Evolutionary conservation across 2,888 invertebrate genomes (phyloP).

Genomic region (Megastigmus dorsalis): DNA sequence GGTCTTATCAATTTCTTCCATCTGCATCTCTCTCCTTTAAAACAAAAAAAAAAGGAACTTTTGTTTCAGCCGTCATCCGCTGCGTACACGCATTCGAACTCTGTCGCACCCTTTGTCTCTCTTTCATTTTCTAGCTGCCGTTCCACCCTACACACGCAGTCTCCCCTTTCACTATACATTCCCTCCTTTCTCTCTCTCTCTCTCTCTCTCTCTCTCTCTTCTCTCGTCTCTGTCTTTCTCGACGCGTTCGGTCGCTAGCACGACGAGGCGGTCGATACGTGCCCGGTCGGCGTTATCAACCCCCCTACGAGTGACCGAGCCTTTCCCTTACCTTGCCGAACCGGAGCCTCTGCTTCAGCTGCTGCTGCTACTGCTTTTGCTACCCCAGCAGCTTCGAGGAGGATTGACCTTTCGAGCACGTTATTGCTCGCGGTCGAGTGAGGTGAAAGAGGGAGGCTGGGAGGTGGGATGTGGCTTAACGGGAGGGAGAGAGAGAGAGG

Average conservation of each 20-base stretch:
- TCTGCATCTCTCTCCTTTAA: too few species aligned
- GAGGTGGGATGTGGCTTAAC: not conserved
- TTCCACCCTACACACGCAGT: too few species aligned
- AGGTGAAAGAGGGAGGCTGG: not conserved
- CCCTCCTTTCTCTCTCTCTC: not conserved
- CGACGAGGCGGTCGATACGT: conserved; percentile 63
- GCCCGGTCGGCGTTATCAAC: conserved; percentile 55
- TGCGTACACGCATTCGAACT: not conserved
- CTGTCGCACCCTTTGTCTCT: not conserved
- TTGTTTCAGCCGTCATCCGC: not conserved
- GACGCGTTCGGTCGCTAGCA: not conserved
- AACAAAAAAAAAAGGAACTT: too few species aligned
- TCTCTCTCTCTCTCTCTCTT: not conserved
- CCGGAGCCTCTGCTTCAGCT: conserved; percentile 23
- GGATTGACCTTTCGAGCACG: conserved; percentile 38
- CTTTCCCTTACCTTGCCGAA: conserved; percentile 58
- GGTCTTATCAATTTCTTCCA: too few species aligned
- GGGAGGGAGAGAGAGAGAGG: too few species aligned
- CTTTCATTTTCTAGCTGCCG: too few species aligned
- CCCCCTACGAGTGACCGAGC: conserved; percentile 62
- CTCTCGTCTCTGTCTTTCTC: not conserved
- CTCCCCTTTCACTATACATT: not conserved
- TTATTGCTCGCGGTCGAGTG: conserved; percentile 13
- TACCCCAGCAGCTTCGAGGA: not conserved
- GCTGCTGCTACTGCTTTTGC: not conserved